Evolutionary conservation across 1,140 invertebrate genomes (phyloP).

Genomic region (Arctopsyche grandis): DNA sequence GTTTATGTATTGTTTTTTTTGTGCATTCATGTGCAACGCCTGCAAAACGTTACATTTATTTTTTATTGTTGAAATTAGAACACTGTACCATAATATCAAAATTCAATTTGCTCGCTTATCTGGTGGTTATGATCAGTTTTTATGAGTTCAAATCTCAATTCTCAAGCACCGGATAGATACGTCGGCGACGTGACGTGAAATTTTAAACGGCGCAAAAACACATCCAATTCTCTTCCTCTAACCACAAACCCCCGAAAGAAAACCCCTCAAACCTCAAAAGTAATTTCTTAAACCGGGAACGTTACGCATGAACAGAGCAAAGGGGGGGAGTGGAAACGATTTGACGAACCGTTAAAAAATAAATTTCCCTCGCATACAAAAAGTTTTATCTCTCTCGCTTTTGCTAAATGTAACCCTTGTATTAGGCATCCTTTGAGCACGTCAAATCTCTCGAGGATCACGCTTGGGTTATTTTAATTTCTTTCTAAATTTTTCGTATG

Average conservation of each 20-base stretch:
- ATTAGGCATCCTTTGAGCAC: not conserved
- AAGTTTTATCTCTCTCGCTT: not conserved
- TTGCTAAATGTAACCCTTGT: not conserved
- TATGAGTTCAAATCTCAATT: too few species aligned
- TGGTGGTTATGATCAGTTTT: too few species aligned
- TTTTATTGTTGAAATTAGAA: too few species aligned
- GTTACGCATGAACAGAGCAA: constrained; percentile 33
- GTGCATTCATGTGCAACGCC: too few species aligned
- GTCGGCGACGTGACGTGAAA: too few species aligned
- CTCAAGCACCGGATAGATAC: too few species aligned
- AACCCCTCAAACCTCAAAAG: constrained; percentile 30
- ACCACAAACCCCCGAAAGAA: not conserved
- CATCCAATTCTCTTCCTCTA: not conserved
- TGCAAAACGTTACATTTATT: too few species aligned
- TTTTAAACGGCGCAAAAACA: not conserved
- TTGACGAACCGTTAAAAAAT: constrained; percentile 50
- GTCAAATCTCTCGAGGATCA: not conserved
- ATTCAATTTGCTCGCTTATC: too few species aligned
- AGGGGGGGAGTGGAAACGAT: constrained; percentile 20
- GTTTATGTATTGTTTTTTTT: too few species aligned
- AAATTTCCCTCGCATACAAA: constrained; percentile 8
- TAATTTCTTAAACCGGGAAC: constrained; percentile 47
- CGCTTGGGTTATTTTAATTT: not conserved
- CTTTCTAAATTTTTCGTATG: not conserved
- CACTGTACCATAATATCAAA: too few species aligned